Evolutionary conservation across 1,140 invertebrate genomes (phyloP), one percentile per base, ranked within the genome.

Genomic region (Penaeus japonicus): DNA sequence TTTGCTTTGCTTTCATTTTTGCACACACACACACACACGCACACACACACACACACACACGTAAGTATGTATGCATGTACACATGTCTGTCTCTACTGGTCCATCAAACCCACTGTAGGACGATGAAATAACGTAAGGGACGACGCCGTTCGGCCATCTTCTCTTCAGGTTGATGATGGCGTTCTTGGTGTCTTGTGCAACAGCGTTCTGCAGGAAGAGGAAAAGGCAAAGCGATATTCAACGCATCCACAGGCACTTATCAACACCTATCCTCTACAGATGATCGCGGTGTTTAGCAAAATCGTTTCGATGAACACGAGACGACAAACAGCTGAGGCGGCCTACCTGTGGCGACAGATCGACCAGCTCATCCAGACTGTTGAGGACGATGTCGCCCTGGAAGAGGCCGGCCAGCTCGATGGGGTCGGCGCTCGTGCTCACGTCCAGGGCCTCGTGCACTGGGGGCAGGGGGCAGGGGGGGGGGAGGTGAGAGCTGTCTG

Each of bases 121-220:
- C 1, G 89, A 84, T 39, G 92, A 91, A 39, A 93, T 92, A 24
- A 92, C 91, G 83, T 93, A 93, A 12, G 93, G 93, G 84, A 93
- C 89, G 18, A 91, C 87, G 30, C 92, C 92, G 22, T 85, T 84
- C 4, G 92, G 91, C 92, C 92, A 93, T 39, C 82, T 86, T 59
- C 85, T 87, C 35, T 79, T 77, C 4, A 35, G 77, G 24, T 88
- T 82, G 18, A 78, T 24, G 20, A 91, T 91, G 7, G 91, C 91
- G 87, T 91, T 91, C 62, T 90, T 55, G 20, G 35, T 53, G 18
- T 77, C 75, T 20, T 77, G 53, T 3, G 22, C 75, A 30, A 30
- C 70, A 30, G 4, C 35, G 80, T 53, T 39, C 5, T 30, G 32
- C 47, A 12, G 10, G 47, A 47, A 47, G 47, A 47, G 1, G 47